phyloP scores from a whole-genome alignment of 2,888 invertebrate species.

The Cotesia congregata region DNA sequence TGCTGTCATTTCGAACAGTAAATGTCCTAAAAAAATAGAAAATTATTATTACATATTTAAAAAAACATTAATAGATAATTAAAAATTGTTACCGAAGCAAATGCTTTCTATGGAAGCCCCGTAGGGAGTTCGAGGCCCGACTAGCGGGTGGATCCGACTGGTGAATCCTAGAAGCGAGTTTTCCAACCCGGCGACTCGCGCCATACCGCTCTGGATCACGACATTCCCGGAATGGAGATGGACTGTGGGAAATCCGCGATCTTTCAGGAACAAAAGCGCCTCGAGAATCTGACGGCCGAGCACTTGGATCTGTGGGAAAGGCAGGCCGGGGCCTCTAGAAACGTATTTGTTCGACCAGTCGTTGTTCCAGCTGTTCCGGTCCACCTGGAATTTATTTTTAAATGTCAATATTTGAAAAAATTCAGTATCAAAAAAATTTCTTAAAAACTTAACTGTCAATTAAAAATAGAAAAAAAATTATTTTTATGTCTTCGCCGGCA shows the following conservation, averaged over 20 bases:
- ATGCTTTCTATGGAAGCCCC: conserved; percentile 76
- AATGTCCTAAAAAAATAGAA: conserved; percentile 73
- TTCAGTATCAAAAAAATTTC: too few species aligned
- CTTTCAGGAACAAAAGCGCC: conserved; percentile 86
- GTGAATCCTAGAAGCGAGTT: conserved; percentile 85
- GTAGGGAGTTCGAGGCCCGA: conserved; percentile 72
- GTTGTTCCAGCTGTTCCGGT: conserved; percentile 81
- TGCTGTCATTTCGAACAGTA: conserved; percentile 93
- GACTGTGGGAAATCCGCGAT: conserved; percentile 89
- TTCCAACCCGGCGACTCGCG: conserved; percentile 89
- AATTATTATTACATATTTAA: neutral
- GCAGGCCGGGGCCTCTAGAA: conserved; percentile 78
- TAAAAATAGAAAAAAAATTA: too few species aligned
- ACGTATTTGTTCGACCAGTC: conserved; percentile 85
- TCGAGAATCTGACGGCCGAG: conserved; percentile 90
- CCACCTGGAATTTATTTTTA: conserved; percentile 57
- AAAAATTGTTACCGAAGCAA: conserved; percentile 76
- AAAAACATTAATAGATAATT: neutral
- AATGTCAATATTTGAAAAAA: too few species aligned
- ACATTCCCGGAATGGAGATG: conserved; percentile 93
- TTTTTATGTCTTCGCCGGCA: too few species aligned
- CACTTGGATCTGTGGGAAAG: conserved; percentile 85
- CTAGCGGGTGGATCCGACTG: conserved; percentile 74
- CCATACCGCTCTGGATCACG: conserved; percentile 92
- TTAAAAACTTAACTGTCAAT: too few species aligned